Evolutionary conservation across 2,888 invertebrate species (phyloP).

Genomic region (Andricus curvator): DNA sequence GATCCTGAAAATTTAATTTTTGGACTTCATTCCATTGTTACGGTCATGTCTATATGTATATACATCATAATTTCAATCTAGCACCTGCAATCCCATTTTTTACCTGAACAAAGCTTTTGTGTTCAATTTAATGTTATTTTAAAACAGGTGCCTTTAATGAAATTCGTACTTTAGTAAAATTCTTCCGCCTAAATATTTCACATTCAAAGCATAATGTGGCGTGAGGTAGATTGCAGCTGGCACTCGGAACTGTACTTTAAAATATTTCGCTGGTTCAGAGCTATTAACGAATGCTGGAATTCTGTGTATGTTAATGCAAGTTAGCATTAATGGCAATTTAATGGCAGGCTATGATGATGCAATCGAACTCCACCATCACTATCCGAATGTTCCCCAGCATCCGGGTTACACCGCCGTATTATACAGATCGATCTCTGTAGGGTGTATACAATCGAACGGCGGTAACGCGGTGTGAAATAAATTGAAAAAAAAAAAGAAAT

Average conservation of each 20-base stretch:
- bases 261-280: background rate
- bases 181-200: background rate
- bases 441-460: background rate
- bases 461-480: conserved; percentile 2
- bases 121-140: background rate
- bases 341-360: background rate
- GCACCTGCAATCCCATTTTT: no score
- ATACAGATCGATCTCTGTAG: background rate
- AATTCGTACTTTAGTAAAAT: background rate
- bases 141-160: background rate
- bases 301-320: background rate
- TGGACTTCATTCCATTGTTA: no score
- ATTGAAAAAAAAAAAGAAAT: background rate
- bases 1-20: no score
- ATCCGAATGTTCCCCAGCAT: background rate
- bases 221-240: background rate
- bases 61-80: no score
- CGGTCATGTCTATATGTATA: no score
- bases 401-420: background rate
- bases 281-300: background rate
- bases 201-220: background rate
- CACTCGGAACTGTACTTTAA: background rate
- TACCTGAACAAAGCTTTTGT: background rate
- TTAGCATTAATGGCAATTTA: background rate
- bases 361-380: background rate